Base-by-base conservation (phyloP, 2,797 vertebrate genomes). In the Channallabes apus region DNA sequence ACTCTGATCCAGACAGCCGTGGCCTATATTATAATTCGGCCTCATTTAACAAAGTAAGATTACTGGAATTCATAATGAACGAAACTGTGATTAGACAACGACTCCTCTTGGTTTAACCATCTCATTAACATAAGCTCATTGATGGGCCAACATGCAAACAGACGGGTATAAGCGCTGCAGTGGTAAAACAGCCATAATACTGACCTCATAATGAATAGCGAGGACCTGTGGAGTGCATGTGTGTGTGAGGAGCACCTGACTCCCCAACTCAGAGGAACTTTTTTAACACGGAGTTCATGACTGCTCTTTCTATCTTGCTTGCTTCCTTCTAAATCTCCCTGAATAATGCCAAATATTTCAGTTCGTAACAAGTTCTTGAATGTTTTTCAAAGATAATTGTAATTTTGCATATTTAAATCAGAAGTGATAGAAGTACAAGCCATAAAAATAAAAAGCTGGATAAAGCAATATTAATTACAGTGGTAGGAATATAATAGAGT, bases 1-100 rank as follows among this genome's bases (percentile, higher is more conserved):
- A 93, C 92, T 94, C 80, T 95, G 95, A 95, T 95, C 94, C 94
- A 90, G 92, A 94, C 94, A 94, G 93, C 92, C 91, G 92, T 85
- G 94, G 95, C 95, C 96, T 96, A 96, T 96, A 96, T 95, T 95
- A 93, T 94, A 94, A 95, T 96, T 96, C 95, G 27, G 95, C 94
- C 94, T 94, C 95, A 93, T 95, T 96, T 88, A 96, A 94, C 95
- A 95, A n/a, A 96, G 93, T 95, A 93, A 96, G 95, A 97, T 96
- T 97, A 97, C 93, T 94, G 94, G 96, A 97, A 97, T 97, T 93
- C 94, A 94, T 97, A 97, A 98, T 97, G 96, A 97, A 97, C 93
- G 89, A 92, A 93, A 94, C 94, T 93, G 94, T 78, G 95, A 96
- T 96, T 96, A 96, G 96, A 96, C 96, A 95, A 95, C 94, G 94